A percentile compares a stretch with the other conserved stretches of the same genome.
Conservation (phyloP, 2,797 vertebrate species). For the Acrocephalus scirpaceus region DNA sequence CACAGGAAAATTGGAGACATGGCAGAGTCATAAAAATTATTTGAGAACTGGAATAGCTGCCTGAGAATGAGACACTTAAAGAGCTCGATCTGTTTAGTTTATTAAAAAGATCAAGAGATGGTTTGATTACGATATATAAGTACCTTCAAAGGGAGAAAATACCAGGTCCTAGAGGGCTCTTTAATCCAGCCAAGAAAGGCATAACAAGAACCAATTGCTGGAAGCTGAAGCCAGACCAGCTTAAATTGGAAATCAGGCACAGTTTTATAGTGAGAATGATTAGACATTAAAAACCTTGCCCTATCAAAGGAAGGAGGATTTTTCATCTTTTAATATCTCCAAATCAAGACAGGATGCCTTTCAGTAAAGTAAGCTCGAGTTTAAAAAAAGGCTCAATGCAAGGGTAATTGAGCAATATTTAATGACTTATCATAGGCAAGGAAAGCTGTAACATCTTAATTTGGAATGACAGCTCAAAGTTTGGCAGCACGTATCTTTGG, state of each 20-base stretch:
- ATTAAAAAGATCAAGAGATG: constrained; percentile 72
- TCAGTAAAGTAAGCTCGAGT: constrained; percentile 42
- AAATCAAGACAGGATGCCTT: constrained; percentile 64
- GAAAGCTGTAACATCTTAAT: constrained; percentile 32
- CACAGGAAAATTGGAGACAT: not conserved
- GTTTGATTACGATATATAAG: constrained; percentile 65
- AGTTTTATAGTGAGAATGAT: constrained; percentile 66
- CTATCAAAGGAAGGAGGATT: constrained; percentile 58
- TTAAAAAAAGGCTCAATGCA: constrained; percentile 8
- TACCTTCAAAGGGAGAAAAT: constrained; percentile 70
- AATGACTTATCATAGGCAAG: constrained; percentile 34
- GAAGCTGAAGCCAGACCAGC: constrained; percentile 62
- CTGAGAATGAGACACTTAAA: constrained; percentile 40
- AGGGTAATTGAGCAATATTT: constrained; percentile 52
- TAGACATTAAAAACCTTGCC: constrained; percentile 48
- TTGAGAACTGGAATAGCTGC: constrained; percentile 43
- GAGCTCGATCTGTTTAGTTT: constrained; percentile 69
- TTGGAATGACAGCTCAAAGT: constrained; percentile 14
- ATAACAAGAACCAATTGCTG: constrained; percentile 70
- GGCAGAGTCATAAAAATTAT: constrained; percentile 51
- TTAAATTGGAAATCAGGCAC: constrained; percentile 70
- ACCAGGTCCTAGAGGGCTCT: constrained; percentile 71
- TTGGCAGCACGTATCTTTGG: not conserved
- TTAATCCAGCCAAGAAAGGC: constrained; percentile 66
- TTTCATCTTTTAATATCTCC: constrained; percentile 65